Conservation (phyloP, 1,140 invertebrate species). For the Nephila pilipes region DNA sequence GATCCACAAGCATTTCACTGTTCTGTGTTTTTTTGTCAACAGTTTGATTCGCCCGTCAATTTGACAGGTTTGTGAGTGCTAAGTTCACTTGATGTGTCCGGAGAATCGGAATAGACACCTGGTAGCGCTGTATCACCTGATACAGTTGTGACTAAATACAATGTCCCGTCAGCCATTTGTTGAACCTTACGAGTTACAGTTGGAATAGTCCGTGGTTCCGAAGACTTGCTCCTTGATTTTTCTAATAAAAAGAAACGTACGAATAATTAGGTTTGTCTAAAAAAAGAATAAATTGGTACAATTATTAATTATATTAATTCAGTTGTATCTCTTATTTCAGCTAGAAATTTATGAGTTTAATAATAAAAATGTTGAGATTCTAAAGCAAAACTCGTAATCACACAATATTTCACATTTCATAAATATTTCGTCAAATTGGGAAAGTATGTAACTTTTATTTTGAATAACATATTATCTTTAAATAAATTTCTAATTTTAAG, state of each 20-base stretch:
- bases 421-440: too few relatives aligned
- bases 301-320: too few relatives aligned
- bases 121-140: conserved; percentile 69
- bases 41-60: conserved; percentile 64
- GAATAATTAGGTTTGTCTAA: not conserved
- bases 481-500: too few relatives aligned
- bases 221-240: conserved; percentile 56
- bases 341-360: too few relatives aligned
- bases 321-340: too few relatives aligned
- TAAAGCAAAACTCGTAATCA: too few relatives aligned
- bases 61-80: conserved; percentile 74
- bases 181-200: conserved; percentile 71
- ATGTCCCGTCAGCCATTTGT: conserved; percentile 67
- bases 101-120: conserved; percentile 71
- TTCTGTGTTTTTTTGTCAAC: not conserved
- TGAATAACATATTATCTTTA: too few relatives aligned
- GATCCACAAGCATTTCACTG: not conserved
- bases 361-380: too few relatives aligned
- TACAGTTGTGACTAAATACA: conserved; percentile 72
- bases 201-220: conserved; percentile 32
- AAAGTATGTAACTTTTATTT: too few relatives aligned
- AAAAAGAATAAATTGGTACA: too few relatives aligned
- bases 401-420: too few relatives aligned
- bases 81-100: conserved; percentile 68
- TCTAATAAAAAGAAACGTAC: conserved; percentile 30